phyloP scores from a whole-genome alignment of 2,888 invertebrate species.

The Micropterix aruncella region DNA sequence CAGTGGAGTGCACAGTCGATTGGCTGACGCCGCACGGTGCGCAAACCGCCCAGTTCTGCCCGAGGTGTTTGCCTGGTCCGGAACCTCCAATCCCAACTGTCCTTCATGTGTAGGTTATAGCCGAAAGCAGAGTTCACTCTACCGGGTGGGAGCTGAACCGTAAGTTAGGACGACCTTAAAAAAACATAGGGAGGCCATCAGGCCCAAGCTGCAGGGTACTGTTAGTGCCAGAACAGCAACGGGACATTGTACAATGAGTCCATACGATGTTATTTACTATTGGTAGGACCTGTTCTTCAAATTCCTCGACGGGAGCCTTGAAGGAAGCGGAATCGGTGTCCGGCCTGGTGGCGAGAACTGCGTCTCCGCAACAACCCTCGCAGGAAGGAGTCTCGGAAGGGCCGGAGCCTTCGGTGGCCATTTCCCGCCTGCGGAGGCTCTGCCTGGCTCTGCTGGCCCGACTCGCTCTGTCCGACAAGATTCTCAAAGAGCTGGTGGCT shows the following conservation, averaged over 20 bases:
- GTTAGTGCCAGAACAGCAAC: too few species aligned
- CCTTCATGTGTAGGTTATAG: too few species aligned
- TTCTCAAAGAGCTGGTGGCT: slow-evolving; percentile 22
- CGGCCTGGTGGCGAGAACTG: slow-evolving; percentile 55
- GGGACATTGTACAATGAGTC: background rate
- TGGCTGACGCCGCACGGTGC: too few species aligned
- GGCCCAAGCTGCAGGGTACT: too few species aligned
- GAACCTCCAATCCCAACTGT: too few species aligned
- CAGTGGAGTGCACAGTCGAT: too few species aligned
- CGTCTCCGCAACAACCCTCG: slow-evolving; percentile 30
- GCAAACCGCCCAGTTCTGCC: too few species aligned
- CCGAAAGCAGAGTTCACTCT: too few species aligned
- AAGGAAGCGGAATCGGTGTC: slow-evolving; percentile 67
- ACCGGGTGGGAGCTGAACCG: too few species aligned
- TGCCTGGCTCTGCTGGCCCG: slow-evolving; percentile 62
- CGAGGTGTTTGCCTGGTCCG: too few species aligned
- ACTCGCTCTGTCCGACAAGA: slow-evolving; percentile 39
- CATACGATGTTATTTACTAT: background rate
- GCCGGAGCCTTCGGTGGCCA: slow-evolving; percentile 36
- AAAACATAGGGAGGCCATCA: too few species aligned
- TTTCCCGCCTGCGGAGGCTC: slow-evolving; percentile 56
- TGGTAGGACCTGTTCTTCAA: slow-evolving; percentile 40
- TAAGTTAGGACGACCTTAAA: too few species aligned
- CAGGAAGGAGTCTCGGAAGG: slow-evolving; percentile 26
- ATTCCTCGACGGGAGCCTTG: slow-evolving; percentile 48